Conservation (phyloP, 1,140 invertebrate genomes). For the Armadillidium nasatum region DNA sequence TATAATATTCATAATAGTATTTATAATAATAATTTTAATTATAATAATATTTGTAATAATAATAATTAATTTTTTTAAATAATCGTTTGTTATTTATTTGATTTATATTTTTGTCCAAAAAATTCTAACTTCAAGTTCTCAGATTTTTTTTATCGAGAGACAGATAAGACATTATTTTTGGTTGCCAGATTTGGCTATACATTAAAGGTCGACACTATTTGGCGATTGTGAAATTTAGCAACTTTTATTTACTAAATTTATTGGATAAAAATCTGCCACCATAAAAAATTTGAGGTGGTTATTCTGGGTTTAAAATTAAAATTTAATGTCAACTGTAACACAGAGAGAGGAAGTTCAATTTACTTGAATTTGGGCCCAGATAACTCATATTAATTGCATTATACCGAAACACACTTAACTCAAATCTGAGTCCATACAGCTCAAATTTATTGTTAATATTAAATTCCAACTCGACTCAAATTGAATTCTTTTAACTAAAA, state of each 20-base stretch:
- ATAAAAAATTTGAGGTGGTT: neutral
- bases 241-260: neutral
- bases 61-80: too few relatives aligned
- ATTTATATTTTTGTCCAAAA: neutral
- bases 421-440: too few relatives aligned
- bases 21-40: too few relatives aligned
- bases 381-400: too few relatives aligned
- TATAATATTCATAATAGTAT: too few relatives aligned
- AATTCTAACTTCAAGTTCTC: neutral
- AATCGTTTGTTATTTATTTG: neutral
- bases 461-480: too few relatives aligned
- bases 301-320: neutral
- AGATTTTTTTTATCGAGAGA: neutral
- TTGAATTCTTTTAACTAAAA: too few relatives aligned
- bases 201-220: neutral
- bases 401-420: too few relatives aligned
- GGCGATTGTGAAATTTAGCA: neutral
- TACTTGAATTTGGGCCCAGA: too few relatives aligned
- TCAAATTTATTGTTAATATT: too few relatives aligned
- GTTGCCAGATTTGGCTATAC: neutral
- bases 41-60: too few relatives aligned
- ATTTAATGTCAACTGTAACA: neutral
- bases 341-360: too few relatives aligned
- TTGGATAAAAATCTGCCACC: neutral
- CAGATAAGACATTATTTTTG: neutral